Evolutionary conservation across 1,140 invertebrate genomes (phyloP).

Genomic region (Conus betulinus): DNA sequence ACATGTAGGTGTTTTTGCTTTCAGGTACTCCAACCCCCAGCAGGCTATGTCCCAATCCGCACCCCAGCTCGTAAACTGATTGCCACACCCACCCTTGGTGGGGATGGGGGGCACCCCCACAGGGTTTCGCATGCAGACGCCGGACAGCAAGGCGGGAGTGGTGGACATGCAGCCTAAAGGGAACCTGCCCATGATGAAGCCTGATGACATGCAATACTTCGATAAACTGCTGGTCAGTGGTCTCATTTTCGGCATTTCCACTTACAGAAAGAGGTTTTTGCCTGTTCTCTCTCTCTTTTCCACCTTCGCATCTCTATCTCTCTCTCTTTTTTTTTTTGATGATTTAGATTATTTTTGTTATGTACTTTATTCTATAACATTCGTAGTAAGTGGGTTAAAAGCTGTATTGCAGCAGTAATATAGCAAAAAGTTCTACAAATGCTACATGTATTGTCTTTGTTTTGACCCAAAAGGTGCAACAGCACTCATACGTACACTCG

Average conservation of each 20-base stretch:
- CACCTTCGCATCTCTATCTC: too few relatives aligned
- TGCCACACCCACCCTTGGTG: constrained; percentile 95
- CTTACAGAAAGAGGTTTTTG: too few relatives aligned
- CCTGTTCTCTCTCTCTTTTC: too few relatives aligned
- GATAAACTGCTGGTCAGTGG: constrained; percentile 90
- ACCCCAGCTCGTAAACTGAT: constrained; percentile 98
- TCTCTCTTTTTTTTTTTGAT: too few relatives aligned
- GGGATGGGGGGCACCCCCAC: constrained; percentile 86
- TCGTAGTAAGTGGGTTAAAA: too few relatives aligned
- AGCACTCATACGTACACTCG: neutral
- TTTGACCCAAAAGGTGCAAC: neutral
- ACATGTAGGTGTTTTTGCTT: constrained; percentile 20
- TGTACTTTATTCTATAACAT: too few relatives aligned
- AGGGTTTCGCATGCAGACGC: constrained; percentile 93
- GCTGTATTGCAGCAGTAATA: too few relatives aligned
- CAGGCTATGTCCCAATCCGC: constrained; percentile 96
- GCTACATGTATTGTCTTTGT: too few relatives aligned
- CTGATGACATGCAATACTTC: constrained; percentile 99
- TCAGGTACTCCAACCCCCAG: constrained; percentile 89
- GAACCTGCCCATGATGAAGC: constrained; percentile 99
- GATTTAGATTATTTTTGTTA: too few relatives aligned
- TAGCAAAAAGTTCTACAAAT: too few relatives aligned
- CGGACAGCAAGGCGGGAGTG: constrained; percentile 84
- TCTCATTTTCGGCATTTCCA: too few relatives aligned
- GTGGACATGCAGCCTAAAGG: constrained; percentile 97